Percentiles rank a stretch among this genome's conserved stretches.
phyloP scores from a whole-genome alignment of 2,113 vertebrate species.

The Catharus bicknelli region DNA sequence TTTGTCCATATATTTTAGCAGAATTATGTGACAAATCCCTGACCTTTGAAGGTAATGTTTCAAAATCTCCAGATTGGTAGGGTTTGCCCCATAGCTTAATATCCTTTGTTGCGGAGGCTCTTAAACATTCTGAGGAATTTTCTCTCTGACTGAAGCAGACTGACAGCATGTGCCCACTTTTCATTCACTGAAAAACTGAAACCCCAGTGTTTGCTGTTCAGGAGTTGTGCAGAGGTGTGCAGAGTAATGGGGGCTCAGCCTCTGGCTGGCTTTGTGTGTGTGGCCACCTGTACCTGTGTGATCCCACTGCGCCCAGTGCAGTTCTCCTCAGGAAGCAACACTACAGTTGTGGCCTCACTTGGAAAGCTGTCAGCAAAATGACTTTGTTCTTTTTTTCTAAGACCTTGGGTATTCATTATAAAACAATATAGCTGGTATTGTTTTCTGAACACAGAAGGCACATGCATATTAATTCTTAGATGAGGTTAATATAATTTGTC shows the following conservation, averaged over 20 bases:
- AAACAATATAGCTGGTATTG: neutral
- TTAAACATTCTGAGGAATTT: neutral
- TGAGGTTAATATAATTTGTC: neutral
- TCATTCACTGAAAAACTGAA: neutral
- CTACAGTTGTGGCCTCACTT: neutral
- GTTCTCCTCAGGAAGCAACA: neutral
- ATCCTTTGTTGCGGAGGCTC: neutral
- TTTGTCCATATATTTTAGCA: neutral
- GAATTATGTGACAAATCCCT: neutral
- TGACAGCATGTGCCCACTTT: neutral
- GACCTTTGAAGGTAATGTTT: neutral
- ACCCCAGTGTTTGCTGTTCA: neutral
- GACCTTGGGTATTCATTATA: neutral
- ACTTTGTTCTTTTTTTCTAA: neutral
- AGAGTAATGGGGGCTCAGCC: neutral
- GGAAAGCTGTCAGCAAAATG: neutral
- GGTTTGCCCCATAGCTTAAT: neutral
- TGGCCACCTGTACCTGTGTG: accelerated
- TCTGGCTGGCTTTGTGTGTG: neutral
- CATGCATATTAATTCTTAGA: neutral
- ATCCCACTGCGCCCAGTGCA: neutral
- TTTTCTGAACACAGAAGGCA: neutral
- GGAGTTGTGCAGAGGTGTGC: accelerated
- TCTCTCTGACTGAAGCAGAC: neutral
- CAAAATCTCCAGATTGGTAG: neutral